These are phyloP conservation scores for Apistogramma diplotaenia DNA, from an alignment of 2,113 vertebrate species.

Conservation along the genomic window DNA sequence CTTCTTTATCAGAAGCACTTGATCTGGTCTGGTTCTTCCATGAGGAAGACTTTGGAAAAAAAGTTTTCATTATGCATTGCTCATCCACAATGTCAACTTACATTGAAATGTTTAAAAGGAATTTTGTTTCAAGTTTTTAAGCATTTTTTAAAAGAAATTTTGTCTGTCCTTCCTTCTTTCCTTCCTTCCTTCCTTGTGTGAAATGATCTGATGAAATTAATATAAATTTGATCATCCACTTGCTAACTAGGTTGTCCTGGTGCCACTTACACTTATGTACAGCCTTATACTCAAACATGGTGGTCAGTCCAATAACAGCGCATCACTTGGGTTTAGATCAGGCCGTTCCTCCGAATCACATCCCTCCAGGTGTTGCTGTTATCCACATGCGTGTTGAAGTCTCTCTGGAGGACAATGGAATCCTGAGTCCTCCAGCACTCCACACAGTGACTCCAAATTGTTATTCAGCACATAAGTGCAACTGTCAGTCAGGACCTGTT, in stretches of 20 bases:
- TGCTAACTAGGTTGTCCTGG: neutral
- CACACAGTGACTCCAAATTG: neutral
- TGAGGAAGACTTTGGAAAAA: neutral
- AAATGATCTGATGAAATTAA: no score
- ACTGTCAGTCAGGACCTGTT: rapidly evolving
- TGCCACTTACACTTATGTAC: neutral
- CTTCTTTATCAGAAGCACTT: neutral
- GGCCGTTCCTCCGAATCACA: neutral
- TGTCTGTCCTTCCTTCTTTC: neutral
- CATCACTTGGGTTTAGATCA: neutral
- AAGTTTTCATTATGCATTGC: neutral
- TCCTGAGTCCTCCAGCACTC: neutral
- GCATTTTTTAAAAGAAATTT: neutral
- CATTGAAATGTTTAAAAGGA: neutral
- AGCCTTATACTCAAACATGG: neutral
- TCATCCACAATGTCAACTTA: neutral
- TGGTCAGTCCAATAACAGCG: neutral
- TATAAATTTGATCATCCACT: neutral
- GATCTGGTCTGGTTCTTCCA: neutral
- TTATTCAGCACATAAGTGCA: neutral
- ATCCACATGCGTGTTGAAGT: neutral
- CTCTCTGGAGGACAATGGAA: neutral
- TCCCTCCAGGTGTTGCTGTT: neutral
- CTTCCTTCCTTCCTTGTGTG: no score
- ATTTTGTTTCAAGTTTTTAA: neutral